Base-by-base conservation (phyloP, 1,140 invertebrate species). In the Hyles euphorbiae region DNA sequence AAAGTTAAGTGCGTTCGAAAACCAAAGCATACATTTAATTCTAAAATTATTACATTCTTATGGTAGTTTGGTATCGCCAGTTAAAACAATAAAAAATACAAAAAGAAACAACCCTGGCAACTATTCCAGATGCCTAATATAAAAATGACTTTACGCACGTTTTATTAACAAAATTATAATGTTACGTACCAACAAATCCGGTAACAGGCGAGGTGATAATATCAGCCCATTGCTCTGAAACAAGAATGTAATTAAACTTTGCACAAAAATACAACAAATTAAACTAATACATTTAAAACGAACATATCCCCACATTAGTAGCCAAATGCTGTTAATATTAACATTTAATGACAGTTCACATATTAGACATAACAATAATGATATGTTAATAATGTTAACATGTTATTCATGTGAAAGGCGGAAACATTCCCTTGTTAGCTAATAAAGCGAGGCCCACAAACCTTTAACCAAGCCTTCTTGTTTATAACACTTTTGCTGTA, bases 211-310 rank as follows among this genome's bases (percentile, higher is more conserved):
- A 58, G 33, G 74, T 55, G n/a, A 55, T 32, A 34, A 87, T 79
- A 54, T 83, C 80, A 3, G 73, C 78, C 84, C 83, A 87, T 73
- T 77, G 65, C 45, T 83, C 84, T 87, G 75, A 61, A 81, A 83
- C 8, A 63, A 53, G 45, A 56, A 60, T 47, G 32, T 34, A 10
- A 54, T 53, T 8, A 40, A 40, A 40, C 4, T 40, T 5, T 40
- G 4, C 8, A 3, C 8, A 5, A 5, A 40, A 40, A 40, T 5
- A 40, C 8, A 8, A 8, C 36, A 40, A 40, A 40, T 40, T 5
- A 40, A 40, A 40, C 1, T 40, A 48, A 7, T 11, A 45, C 44
- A 9, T 48, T n/a, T 40, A 40, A 22, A 22, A 22, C 22, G 22
- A 22, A 40, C 36, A 40, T 8, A 40, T 8, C 36, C 36, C 36